Conservation (phyloP, 2,797 vertebrate genomes). For the Meriones psammophilus region DNA sequence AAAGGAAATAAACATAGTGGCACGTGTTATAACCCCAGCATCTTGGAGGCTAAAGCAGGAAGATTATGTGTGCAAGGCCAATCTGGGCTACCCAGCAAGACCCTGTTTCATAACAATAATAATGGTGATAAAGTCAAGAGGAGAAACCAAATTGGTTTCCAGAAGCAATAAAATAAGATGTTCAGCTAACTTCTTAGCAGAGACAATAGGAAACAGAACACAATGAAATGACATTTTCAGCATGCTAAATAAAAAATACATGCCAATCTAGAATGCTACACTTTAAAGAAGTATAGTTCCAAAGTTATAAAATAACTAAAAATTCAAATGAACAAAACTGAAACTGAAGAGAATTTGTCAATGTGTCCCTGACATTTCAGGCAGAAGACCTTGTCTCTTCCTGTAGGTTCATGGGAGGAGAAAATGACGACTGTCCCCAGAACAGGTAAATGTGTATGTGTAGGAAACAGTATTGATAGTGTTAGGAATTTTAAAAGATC, state of each 20-base stretch:
- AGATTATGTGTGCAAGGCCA: background rate
- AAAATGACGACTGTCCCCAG: background rate
- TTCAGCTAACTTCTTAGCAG: background rate
- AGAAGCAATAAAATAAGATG: background rate
- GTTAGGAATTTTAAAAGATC: background rate
- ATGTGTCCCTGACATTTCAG: background rate
- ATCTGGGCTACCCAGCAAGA: background rate
- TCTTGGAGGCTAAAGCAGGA: background rate
- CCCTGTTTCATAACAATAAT: background rate
- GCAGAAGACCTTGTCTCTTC: background rate
- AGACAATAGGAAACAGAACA: background rate
- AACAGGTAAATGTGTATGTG: background rate
- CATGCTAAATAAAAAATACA: constrained; percentile 23
- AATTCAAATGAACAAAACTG: constrained; percentile 4
- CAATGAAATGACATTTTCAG: constrained; percentile 1
- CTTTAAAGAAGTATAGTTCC: background rate
- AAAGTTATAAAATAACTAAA: constrained; percentile 49
- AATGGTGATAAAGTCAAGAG: background rate
- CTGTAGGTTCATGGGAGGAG: background rate
- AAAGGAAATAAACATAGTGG: background rate
- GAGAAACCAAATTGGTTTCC: constrained; percentile 12
- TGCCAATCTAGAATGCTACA: background rate
- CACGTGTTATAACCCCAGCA: background rate
- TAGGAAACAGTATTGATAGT: constrained; percentile 1
- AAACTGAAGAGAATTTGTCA: background rate